Evolutionary conservation across 2,113 vertebrate genomes (phyloP).

Genomic region (Leucoraja erinaceus): DNA sequence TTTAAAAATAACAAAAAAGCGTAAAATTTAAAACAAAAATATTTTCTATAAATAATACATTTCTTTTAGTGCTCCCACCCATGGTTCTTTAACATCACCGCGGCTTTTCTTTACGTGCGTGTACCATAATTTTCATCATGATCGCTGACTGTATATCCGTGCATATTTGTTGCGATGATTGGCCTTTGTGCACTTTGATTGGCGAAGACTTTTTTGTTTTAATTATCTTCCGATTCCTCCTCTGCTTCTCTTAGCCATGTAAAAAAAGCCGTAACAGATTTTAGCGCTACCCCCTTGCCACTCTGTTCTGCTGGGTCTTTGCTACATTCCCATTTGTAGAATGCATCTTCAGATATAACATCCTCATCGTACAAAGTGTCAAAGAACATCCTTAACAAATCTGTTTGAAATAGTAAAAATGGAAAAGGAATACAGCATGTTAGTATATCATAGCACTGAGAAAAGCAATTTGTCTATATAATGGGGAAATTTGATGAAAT

Average conservation of each 20-base stretch:
- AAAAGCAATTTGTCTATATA: neutral
- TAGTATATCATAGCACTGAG: neutral
- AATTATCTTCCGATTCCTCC: conserved; percentile 97
- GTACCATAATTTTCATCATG: conserved; percentile 73
- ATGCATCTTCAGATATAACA: conserved; percentile 95
- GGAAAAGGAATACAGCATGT: neutral
- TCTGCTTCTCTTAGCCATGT: conserved; percentile 95
- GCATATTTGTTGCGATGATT: conserved; percentile 61
- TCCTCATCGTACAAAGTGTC: conserved; percentile 97
- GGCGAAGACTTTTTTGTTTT: conserved; percentile 63
- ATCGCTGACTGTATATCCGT: conserved; percentile 48
- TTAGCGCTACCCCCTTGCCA: conserved; percentile 88
- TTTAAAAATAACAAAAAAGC: conserved; percentile 66
- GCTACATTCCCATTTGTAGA: conserved; percentile 94
- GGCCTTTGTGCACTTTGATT: conserved; percentile 74
- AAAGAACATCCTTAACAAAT: conserved; percentile 94
- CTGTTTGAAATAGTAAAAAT: conserved; percentile 49
- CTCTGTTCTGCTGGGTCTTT: conserved; percentile 88
- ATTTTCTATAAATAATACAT: conserved; percentile 97
- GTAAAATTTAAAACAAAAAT: conserved; percentile 90
- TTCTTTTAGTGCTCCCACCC: conserved; percentile 80
- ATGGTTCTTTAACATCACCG: conserved; percentile 55
- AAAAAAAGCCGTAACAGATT: conserved; percentile 92
- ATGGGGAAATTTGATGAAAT: neutral
- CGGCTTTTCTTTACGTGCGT: conserved; percentile 57